phyloP scores from a whole-genome alignment of 2,888 invertebrate genomes.

The Microctonus hyperodae region DNA sequence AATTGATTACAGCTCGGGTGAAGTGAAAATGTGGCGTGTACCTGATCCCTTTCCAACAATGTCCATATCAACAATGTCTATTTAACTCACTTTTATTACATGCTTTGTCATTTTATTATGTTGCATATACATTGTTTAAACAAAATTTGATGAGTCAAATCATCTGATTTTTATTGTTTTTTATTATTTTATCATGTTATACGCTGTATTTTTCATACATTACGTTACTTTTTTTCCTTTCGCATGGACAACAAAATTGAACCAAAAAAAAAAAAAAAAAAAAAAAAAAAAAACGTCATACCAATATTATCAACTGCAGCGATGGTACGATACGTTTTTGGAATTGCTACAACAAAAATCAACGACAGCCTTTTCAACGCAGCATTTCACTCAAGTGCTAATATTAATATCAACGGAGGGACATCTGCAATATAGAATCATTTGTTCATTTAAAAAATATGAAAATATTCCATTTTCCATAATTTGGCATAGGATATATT shows the following conservation, averaged over 20 bases:
- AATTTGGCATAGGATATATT: neutral
- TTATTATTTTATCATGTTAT: conserved; percentile 35
- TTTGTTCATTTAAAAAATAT: conserved; percentile 32
- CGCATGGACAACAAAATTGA: conserved; percentile 54
- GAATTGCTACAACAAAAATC: conserved; percentile 58
- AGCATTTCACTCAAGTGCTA: conserved; percentile 61
- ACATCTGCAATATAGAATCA: conserved; percentile 28
- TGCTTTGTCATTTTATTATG: conserved; percentile 38
- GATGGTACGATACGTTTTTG: conserved; percentile 61
- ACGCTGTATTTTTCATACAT: conserved; percentile 54
- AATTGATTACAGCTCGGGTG: conserved; percentile 73
- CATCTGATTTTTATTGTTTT: conserved; percentile 44
- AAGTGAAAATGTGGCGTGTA: conserved; percentile 73
- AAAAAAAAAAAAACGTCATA: conserved; percentile 35
- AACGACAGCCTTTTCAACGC: conserved; percentile 56
- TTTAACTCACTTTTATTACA: conserved; percentile 57
- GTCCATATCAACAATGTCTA: conserved; percentile 63
- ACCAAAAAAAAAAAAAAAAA: neutral
- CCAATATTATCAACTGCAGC: conserved; percentile 49
- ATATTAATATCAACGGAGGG: conserved; percentile 33
- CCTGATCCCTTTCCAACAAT: conserved; percentile 64
- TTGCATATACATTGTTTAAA: conserved; percentile 24
- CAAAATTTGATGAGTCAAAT: too few relatives aligned
- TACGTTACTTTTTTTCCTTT: conserved; percentile 53
- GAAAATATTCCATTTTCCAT: neutral